Evolutionary conservation across 2,888 invertebrate genomes (phyloP).

Genomic region (Drosophila barbarae): DNA sequence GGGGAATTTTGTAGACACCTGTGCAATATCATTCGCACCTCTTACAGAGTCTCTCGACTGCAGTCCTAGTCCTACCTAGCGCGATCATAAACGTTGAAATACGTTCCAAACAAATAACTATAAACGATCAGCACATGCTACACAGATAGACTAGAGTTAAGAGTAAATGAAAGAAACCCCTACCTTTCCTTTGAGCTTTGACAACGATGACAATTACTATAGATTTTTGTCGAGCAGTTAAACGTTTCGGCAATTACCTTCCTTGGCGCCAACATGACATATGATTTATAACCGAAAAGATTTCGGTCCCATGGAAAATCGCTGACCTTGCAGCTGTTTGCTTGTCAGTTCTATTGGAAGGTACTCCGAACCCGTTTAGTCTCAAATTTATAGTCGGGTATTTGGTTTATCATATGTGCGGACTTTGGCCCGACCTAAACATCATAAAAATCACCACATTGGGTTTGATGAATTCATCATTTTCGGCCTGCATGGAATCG

Average conservation of each 20-base stretch:
- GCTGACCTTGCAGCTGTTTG: constrained; percentile 23
- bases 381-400: constrained; percentile 5
- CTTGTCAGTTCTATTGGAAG: constrained; percentile 28
- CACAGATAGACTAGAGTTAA: neutral
- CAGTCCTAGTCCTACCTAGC: constrained; percentile 5
- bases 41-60: constrained; percentile 26
- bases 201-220: neutral
- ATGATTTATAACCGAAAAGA: constrained; percentile 36
- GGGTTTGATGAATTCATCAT: constrained; percentile 35
- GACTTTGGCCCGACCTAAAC: constrained; percentile 5
- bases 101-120: constrained; percentile 7
- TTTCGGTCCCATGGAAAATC: constrained; percentile 6
- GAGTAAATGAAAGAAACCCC: neutral
- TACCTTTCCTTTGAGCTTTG: neutral
- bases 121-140: constrained; percentile 17
- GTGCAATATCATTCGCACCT: constrained; percentile 64
- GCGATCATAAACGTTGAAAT: constrained; percentile 15
- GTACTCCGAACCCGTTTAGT: constrained; percentile 8
- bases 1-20: constrained; percentile 53
- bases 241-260: constrained; percentile 31
- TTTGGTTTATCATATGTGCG: constrained; percentile 22
- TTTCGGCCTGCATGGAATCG: constrained; percentile 7
- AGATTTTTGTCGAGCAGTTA: constrained; percentile 49
- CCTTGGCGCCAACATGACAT: constrained; percentile 54
- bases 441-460: constrained; percentile 14